Evolutionary conservation across 2,797 vertebrate species (phyloP), one percentile per base, ranked within the genome.

Genomic region (Steatocranus sp.): DNA sequence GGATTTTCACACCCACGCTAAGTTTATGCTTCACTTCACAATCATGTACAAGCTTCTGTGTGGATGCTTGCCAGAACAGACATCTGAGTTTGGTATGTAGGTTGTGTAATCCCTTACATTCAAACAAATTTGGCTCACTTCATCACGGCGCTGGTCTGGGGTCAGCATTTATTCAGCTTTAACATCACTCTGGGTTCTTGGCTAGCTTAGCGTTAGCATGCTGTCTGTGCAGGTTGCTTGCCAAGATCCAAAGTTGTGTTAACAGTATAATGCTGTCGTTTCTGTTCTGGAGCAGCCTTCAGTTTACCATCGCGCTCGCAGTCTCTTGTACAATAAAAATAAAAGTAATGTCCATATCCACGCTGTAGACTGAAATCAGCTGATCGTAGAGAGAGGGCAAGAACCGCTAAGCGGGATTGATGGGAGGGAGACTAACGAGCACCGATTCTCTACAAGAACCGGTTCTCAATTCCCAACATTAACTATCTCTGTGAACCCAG

Each of bases 61-160:
- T 73, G 68, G 68, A 73, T 48, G 43, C 41, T 46, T 73, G 41
- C 41, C 41, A 6, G 68, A 48, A n/a, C 25, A 48, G 15, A 73
- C 17, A 12, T 73, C 43, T n/a, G 41, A 48, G 17, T 48, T 63
- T 15, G 34, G n/a, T 23, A 6, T 27, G 38, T 0, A 46, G 25
- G 41, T 46, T 70, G 66, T 27, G 41, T 27, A 27, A 70, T 27
- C 15, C 23, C 38, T 27, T 17, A 70, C 14, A 43, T 27, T 36
- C 11, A 61, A 61, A 2, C 5, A 41, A 41, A 6, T 66, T 0
- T 66, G 7, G 15, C 30, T n/a, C 3, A 1, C 30, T 61, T 58
- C 4, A 0, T 58, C 17, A n/a, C 9, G 0, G 6, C 1, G 17
- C 56, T 1, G 30, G 30, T n/a, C 30, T 34, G 30, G 17, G 56